A percentile compares a stretch with the other conserved stretches of the same genome.
These are phyloP conservation scores for Lepidotrigona ventralis DNA, from an alignment of 1,140 invertebrate genomes.

Conservation along the genomic window DNA sequence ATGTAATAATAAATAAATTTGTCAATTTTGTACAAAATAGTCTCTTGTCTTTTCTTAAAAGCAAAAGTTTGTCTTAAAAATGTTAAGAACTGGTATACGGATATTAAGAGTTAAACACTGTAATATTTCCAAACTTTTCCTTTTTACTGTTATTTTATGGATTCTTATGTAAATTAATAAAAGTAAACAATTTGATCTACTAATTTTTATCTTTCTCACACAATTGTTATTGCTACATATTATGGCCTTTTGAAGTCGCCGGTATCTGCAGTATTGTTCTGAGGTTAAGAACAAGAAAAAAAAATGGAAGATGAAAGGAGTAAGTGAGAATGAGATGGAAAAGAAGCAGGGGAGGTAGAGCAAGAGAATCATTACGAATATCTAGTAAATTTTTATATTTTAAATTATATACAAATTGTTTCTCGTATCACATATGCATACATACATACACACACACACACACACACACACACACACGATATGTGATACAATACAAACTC, in stretches of 20 bases:
- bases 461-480: rapidly evolving
- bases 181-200: not conserved
- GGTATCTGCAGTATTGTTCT: not conserved
- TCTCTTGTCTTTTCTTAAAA: not conserved
- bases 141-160: not conserved
- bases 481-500: too few relatives aligned
- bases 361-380: not conserved
- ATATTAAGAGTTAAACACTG: not conserved
- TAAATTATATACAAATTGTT: not conserved
- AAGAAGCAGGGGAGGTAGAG: not conserved
- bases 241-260: not conserved
- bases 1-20: not conserved
- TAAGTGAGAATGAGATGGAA: not conserved
- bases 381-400: constrained; percentile 4
- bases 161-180: not conserved
- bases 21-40: not conserved
- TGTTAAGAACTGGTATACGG: not conserved
- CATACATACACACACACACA: not conserved
- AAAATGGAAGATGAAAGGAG: not conserved
- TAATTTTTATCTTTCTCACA: not conserved
- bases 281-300: not conserved
- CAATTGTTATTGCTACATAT: not conserved
- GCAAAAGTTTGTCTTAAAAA: not conserved
- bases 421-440: not conserved
- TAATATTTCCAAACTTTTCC: too few relatives aligned